These are phyloP conservation scores for Xenops minutus DNA, from an alignment of 2,797 vertebrate genomes.

Conservation along the genomic window DNA sequence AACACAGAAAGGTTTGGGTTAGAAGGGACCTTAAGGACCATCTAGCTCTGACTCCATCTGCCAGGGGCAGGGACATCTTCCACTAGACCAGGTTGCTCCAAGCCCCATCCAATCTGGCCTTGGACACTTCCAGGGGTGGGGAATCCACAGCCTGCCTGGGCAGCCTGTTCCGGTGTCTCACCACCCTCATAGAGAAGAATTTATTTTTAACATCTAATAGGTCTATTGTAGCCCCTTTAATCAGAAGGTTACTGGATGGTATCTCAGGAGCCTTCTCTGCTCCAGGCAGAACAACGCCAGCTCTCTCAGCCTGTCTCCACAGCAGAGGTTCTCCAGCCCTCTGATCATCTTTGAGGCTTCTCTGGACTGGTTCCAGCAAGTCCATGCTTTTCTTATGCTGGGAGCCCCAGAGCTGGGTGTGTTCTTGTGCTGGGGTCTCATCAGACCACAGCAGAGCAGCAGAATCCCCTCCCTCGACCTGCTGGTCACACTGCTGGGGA, in stretches of 20 bases:
- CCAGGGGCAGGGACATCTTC: not conserved
- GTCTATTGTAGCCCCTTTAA: not conserved
- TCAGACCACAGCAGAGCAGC: rapidly evolving
- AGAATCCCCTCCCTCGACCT: not conserved
- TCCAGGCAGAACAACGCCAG: not conserved
- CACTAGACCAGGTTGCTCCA: not conserved
- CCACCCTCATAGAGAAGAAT: not conserved
- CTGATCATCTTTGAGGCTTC: not conserved
- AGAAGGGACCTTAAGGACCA: not conserved
- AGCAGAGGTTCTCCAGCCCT: not conserved
- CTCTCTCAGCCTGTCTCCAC: not conserved
- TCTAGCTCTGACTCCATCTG: not conserved
- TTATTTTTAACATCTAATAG: not conserved
- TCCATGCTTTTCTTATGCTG: not conserved
- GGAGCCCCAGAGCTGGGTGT: not conserved
- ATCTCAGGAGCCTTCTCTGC: not conserved
- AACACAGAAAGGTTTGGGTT: not conserved
- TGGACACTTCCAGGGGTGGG: not conserved
- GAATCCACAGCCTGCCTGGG: not conserved
- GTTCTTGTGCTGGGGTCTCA: not conserved
- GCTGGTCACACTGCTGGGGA: not conserved
- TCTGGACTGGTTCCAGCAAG: not conserved
- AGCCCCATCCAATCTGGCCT: not conserved
- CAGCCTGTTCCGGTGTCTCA: not conserved
- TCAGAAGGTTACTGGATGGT: not conserved